Evolutionary conservation across 2,797 vertebrate species (phyloP), one percentile per base, ranked within the genome.

Genomic region (Coreius guichenoti): DNA sequence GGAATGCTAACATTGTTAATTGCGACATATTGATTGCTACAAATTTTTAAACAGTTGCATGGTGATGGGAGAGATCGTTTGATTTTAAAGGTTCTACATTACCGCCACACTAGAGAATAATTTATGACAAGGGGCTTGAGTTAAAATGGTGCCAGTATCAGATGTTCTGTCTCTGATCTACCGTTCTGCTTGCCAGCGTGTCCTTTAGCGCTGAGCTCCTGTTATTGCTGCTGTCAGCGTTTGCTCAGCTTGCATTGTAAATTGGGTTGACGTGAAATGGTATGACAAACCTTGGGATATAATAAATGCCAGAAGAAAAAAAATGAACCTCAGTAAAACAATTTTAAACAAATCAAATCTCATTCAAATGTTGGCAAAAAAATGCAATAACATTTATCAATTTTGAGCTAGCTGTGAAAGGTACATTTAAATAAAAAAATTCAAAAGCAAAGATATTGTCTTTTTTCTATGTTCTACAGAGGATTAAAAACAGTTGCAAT

Each of bases 151-250:
- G 68, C 54, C 33, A 69, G 36, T 47, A 63, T 76, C 63, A 69
- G 58, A 77, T 76, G 63, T 70, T 81, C 54, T 74, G 51, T 65
- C 74, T 80, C 61, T 56, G 36, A 76, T 83, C 45, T 54, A 58
- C 33, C 5, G 36, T 58, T 47, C 75, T 49, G n/a, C 13, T 29
- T 68, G 75, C 75, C 76, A 87, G 82, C 16, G 19, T 79, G 68
- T 79, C 61, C 45, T 67, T 74, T 54, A 83, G 81, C 5, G 26
- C 69, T 29, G 58, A 33, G 81, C 77, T 83, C 75, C 63, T 82
- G 31, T 73, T 83, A 83, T 56, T 79, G 76, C 75, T 80, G 81
- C 70, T 51, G 80, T 83, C 76, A 83, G 75, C 76, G 1, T n/a
- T 81, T 69, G 31, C 17, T n/a, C 33, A 80, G 63, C 19, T 61